Percentiles rank a stretch among this genome's conserved stretches.
Conservation (phyloP, 2,113 vertebrate species). For the Rattus rattus region DNA sequence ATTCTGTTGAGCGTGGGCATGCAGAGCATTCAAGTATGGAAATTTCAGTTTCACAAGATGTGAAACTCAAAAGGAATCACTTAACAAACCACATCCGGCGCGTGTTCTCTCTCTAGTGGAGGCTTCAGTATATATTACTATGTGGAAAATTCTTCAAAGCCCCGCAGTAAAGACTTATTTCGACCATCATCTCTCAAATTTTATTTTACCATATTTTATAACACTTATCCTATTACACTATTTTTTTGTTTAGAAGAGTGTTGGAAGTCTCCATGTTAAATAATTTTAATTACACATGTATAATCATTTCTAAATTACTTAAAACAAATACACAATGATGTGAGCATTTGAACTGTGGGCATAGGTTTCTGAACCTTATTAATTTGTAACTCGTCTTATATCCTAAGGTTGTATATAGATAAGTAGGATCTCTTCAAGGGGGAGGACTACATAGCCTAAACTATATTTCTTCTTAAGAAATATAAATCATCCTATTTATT, state of each 20-base stretch:
- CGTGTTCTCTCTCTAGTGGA: neutral
- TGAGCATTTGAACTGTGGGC: neutral
- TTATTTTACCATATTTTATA: neutral
- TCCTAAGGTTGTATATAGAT: neutral
- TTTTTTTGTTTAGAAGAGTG: conserved; percentile 3
- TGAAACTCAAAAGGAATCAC: neutral
- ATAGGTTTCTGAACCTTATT: neutral
- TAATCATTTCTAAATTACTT: neutral
- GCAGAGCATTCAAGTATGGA: neutral
- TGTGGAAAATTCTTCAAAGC: neutral
- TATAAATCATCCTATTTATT: neutral
- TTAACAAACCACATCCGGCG: neutral
- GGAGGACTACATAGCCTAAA: neutral
- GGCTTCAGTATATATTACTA: neutral
- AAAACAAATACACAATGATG: neutral
- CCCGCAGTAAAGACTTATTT: neutral
- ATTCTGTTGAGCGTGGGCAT: neutral
- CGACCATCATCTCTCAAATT: neutral
- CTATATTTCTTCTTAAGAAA: conserved; percentile 3
- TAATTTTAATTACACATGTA: neutral
- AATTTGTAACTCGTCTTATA: neutral
- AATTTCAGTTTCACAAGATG: conserved; percentile 6
- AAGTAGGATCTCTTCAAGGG: neutral
- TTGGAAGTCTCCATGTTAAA: neutral
- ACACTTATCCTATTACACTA: neutral